phyloP scores from a whole-genome alignment of 2,888 invertebrate species.

The Prenolepis imparis region DNA sequence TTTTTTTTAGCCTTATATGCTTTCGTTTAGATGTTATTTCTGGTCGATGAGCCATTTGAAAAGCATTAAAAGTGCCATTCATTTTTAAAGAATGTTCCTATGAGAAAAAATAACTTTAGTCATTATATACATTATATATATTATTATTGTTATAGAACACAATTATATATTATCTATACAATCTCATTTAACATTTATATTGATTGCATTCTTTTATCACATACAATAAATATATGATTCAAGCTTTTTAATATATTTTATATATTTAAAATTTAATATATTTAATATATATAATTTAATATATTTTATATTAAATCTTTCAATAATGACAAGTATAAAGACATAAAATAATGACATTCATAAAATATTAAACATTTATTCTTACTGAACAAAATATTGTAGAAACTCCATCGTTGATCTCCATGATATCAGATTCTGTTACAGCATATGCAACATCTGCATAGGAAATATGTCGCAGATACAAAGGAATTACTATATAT shows the following conservation, averaged over 20 bases:
- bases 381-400: conserved; percentile 91
- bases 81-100: conserved; percentile 92
- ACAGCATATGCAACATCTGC: conserved; percentile 93
- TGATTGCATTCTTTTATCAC: conserved; percentile 19
- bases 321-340: neutral
- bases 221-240: neutral
- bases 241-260: neutral
- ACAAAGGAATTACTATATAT: conserved; percentile 92
- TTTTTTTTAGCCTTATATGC: conserved; percentile 93
- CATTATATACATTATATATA: neutral
- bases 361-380: conserved; percentile 25
- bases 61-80: conserved; percentile 92
- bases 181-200: conserved; percentile 14
- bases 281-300: neutral
- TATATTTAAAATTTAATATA: neutral
- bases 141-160: neutral
- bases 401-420: conserved; percentile 94
- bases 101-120: conserved; percentile 43
- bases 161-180: conserved; percentile 33
- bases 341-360: conserved; percentile 4
- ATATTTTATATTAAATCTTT: neutral
- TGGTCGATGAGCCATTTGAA: conserved; percentile 91
- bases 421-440: conserved; percentile 94
- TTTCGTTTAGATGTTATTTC: conserved; percentile 90
- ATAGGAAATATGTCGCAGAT: conserved; percentile 92